A percentile compares a stretch with the other conserved stretches of the same genome.
Evolutionary conservation across 92 coral and sea anemone species (phyloP).

Genomic region (Muricea muricata): DNA sequence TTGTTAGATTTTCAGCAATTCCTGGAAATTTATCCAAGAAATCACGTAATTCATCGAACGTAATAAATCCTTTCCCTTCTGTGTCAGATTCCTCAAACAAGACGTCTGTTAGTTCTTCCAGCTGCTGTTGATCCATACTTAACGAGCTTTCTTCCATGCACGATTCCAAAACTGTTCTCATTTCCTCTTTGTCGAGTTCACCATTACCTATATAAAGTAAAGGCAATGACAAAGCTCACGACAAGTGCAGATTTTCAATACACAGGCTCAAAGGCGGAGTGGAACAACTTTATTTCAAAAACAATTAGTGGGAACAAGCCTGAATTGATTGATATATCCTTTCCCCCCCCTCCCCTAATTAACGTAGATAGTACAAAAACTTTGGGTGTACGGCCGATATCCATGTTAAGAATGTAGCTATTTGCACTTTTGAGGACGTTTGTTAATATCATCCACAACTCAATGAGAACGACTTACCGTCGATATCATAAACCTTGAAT

Average conservation of each 20-base stretch:
- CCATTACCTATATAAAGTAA: conserved; percentile 24
- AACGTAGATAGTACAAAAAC: no score
- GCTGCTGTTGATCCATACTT: conserved; percentile 28
- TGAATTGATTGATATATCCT: no score
- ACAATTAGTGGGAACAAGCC: no score
- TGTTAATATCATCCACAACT: no score
- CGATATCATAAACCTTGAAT: conserved; percentile 37
- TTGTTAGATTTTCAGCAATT: conserved; percentile 31
- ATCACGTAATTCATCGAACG: conserved; percentile 9
- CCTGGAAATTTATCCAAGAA: conserved; percentile 38
- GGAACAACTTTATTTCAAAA: no score
- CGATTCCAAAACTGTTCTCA: conserved; percentile 33
- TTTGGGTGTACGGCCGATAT: no score
- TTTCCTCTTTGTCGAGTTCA: conserved; percentile 13
- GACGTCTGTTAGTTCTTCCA: conserved; percentile 34
- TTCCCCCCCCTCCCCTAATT: no score
- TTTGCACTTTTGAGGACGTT: no score
- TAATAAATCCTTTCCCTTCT: conserved; percentile 16
- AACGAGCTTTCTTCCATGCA: conserved; percentile 37
- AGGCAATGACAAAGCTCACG: neutral
- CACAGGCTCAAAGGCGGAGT: no score
- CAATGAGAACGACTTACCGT: conserved; percentile 37
- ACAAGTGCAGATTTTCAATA: neutral
- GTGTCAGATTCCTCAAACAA: conserved; percentile 30
- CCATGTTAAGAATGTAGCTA: no score